phyloP scores from a whole-genome alignment of 2,888 invertebrate genomes.

The Melikaiella ostensackeni region DNA sequence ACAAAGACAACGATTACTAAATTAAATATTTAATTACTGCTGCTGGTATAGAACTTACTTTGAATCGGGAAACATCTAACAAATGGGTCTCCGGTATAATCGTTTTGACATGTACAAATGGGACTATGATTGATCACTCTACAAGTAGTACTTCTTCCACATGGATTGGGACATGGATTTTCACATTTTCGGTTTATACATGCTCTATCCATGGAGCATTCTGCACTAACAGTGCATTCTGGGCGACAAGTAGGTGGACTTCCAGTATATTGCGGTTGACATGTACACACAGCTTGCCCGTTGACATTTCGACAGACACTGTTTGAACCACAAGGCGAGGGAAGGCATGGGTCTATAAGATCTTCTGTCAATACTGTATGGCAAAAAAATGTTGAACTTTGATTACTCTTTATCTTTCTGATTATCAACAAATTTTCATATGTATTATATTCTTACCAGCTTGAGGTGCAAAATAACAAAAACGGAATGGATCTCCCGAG shows the following conservation, averaged over 20 bases:
- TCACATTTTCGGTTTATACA: constrained; percentile 88
- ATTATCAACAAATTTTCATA: neutral
- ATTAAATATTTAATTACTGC: neutral
- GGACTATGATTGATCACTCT: constrained; percentile 88
- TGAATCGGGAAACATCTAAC: constrained; percentile 67
- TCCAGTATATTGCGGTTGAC: constrained; percentile 82
- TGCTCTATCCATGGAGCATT: constrained; percentile 86
- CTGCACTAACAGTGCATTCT: constrained; percentile 84
- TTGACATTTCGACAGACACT: constrained; percentile 85
- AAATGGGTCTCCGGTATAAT: constrained; percentile 77
- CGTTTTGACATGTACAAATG: constrained; percentile 80
- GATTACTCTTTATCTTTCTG: neutral
- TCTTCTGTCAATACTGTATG: constrained; percentile 19
- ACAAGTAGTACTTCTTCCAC: constrained; percentile 87
- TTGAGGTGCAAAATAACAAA: constrained; percentile 56
- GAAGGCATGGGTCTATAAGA: constrained; percentile 80
- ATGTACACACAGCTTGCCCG: constrained; percentile 82
- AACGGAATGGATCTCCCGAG: constrained; percentile 77
- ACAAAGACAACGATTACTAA: constrained; percentile 44
- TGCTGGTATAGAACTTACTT: constrained; percentile 75
- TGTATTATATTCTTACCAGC: constrained; percentile 39
- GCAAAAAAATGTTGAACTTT: neutral
- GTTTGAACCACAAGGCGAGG: constrained; percentile 84
- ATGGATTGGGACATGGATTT: constrained; percentile 88
- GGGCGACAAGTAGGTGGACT: constrained; percentile 86